These are phyloP conservation scores for Seira ritae DNA, from an alignment of 2,888 invertebrate species.

Conservation along the genomic window DNA sequence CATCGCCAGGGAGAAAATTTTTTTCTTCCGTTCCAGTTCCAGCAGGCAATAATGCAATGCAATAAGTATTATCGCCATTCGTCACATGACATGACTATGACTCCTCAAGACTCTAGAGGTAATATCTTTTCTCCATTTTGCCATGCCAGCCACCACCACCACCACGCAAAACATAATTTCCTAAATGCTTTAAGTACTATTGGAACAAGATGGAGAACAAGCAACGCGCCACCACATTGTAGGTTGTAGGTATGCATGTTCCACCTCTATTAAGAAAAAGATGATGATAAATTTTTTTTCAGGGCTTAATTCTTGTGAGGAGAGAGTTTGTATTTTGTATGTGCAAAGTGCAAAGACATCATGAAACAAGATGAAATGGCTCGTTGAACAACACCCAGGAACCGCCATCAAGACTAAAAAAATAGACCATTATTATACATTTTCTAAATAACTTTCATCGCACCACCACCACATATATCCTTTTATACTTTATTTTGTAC, in stretches of 20 bases:
- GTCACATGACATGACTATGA: neutral
- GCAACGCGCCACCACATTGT: constrained; percentile 26
- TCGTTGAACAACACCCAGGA: constrained; percentile 30
- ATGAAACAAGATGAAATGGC: constrained; percentile 37
- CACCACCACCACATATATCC: neutral
- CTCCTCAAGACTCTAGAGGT: too few relatives aligned
- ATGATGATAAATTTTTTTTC: constrained; percentile 28
- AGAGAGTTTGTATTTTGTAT: too few relatives aligned
- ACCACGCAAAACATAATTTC: constrained; percentile 52
- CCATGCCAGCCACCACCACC: constrained; percentile 1
- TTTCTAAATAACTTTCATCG: constrained; percentile 7
- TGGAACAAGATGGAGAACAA: constrained; percentile 38
- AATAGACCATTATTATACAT: constrained; percentile 42
- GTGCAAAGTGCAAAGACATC: neutral
- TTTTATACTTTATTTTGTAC: neutral
- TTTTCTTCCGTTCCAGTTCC: neutral
- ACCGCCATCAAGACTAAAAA: constrained; percentile 46
- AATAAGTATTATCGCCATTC: neutral
- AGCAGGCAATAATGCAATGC: neutral
- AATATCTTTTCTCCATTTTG: too few relatives aligned
- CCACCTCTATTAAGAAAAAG: constrained; percentile 50
- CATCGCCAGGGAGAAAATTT: neutral
- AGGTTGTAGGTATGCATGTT: constrained; percentile 55
- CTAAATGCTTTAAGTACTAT: constrained; percentile 43
- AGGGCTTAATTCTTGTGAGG: neutral